Evolutionary conservation across 2,888 invertebrate genomes (phyloP).

Genomic region (Hypomecis punctinalis): DNA sequence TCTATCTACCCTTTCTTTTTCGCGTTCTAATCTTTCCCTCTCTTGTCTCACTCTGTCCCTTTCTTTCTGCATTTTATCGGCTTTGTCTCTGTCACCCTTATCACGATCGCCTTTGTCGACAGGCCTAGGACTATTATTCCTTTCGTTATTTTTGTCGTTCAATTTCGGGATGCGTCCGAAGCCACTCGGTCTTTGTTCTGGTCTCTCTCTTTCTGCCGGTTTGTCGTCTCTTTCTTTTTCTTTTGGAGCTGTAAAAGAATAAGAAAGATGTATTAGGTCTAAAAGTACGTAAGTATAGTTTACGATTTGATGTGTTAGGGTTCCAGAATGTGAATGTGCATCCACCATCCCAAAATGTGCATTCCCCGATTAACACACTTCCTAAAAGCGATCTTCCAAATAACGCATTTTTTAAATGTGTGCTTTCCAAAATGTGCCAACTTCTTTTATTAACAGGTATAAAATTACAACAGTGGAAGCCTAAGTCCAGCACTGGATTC

Average conservation of each 20-base stretch:
- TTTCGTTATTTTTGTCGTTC: conserved; percentile 62
- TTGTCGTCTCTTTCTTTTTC: conserved; percentile 64
- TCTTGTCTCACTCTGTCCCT: conserved; percentile 47
- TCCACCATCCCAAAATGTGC: too few species aligned
- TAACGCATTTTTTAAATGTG: too few species aligned
- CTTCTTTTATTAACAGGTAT: too few species aligned
- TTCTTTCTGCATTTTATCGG: conserved; percentile 55
- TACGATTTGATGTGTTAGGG: too few species aligned
- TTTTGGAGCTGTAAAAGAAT: conserved; percentile 55
- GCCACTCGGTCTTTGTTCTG: conserved; percentile 43
- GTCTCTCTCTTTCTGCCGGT: conserved; percentile 58
- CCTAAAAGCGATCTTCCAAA: too few species aligned
- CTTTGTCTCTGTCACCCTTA: conserved; percentile 53
- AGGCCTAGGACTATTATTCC: conserved; percentile 59
- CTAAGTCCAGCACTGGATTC: too few species aligned
- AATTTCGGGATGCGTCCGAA: conserved; percentile 84
- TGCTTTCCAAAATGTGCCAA: too few species aligned
- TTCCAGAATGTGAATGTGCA: too few species aligned
- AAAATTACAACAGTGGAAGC: too few species aligned
- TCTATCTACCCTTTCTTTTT: conserved; percentile 53
- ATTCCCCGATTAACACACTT: too few species aligned
- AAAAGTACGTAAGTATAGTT: too few species aligned
- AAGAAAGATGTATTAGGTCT: too few species aligned
- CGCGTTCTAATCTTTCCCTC: conserved; percentile 51
- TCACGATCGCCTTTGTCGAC: conserved; percentile 48